These are phyloP conservation scores for Monomorium pharaonis DNA, from an alignment of 1,140 invertebrate species.

Conservation along the genomic window DNA sequence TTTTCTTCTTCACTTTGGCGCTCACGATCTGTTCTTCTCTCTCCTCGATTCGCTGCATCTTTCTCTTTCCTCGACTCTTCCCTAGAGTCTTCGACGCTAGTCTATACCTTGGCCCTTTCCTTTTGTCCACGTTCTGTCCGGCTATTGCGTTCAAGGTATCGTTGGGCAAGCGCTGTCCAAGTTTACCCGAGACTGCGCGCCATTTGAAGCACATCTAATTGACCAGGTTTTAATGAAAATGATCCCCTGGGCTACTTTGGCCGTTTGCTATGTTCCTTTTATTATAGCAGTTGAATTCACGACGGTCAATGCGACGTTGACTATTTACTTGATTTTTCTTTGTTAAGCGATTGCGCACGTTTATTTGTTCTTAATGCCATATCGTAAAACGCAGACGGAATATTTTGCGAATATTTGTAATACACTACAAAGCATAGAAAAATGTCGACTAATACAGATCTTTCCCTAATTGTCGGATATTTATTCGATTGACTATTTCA, in stretches of 20 bases:
- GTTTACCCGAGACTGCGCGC: constrained; percentile 68
- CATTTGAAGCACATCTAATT: constrained; percentile 74
- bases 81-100: constrained; percentile 6
- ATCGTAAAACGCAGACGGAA: background rate
- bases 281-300: constrained; percentile 33
- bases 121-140: constrained; percentile 58
- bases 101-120: constrained; percentile 32
- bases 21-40: constrained; percentile 6
- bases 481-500: background rate
- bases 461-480: background rate
- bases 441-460: background rate
- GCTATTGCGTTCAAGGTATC: constrained; percentile 43
- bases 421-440: background rate
- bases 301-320: constrained; percentile 14
- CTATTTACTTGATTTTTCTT: constrained; percentile 35
- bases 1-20: constrained; percentile 35
- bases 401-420: background rate
- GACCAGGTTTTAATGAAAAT: constrained; percentile 77
- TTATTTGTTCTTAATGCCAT: constrained; percentile 18
- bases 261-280: constrained; percentile 9
- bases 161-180: constrained; percentile 61
- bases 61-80: constrained; percentile 13
- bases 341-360: background rate
- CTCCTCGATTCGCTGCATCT: constrained; percentile 15
- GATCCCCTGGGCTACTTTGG: constrained; percentile 56